A percentile compares a stretch with the other conserved stretches of the same genome.
Evolutionary conservation across 2,113 vertebrate genomes (phyloP).

Genomic region (Solea solea): DNA sequence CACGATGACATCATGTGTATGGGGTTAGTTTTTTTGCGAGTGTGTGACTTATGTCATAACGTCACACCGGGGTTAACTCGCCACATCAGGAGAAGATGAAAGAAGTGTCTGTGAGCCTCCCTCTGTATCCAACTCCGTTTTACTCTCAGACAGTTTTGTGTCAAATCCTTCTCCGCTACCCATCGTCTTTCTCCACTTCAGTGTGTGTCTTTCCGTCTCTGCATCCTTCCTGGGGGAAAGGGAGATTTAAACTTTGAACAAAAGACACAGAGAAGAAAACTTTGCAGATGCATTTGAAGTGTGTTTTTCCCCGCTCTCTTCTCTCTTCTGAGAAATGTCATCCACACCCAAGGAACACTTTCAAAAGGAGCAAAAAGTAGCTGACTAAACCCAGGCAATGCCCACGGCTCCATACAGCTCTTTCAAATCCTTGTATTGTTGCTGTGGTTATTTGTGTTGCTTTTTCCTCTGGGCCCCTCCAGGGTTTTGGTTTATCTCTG

Average conservation of each 20-base stretch:
- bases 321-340: constrained; percentile 75
- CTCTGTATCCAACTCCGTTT: constrained; percentile 26
- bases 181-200: constrained; percentile 47
- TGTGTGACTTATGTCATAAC: constrained; percentile 23
- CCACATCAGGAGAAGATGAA: constrained; percentile 63
- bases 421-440: constrained; percentile 77
- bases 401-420: constrained; percentile 65
- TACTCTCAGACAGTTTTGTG: constrained; percentile 24
- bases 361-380: constrained; percentile 72
- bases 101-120: constrained; percentile 29
- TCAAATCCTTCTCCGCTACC: constrained; percentile 19
- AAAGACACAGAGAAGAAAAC: constrained; percentile 57
- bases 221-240: constrained; percentile 42
- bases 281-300: constrained; percentile 71
- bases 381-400: constrained; percentile 72
- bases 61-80: constrained; percentile 49
- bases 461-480: constrained; percentile 57
- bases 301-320: constrained; percentile 31
- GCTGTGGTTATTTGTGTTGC: constrained; percentile 71
- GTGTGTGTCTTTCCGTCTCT: constrained; percentile 14
- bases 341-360: constrained; percentile 70
- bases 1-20: constrained; percentile 54
- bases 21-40: constrained; percentile 35
- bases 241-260: constrained; percentile 68
- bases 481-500: constrained; percentile 68